A percentile compares a stretch with the other conserved stretches of the same genome.
Evolutionary conservation across 1,140 invertebrate genomes (phyloP).

Genomic region (Hermetia illucens): DNA sequence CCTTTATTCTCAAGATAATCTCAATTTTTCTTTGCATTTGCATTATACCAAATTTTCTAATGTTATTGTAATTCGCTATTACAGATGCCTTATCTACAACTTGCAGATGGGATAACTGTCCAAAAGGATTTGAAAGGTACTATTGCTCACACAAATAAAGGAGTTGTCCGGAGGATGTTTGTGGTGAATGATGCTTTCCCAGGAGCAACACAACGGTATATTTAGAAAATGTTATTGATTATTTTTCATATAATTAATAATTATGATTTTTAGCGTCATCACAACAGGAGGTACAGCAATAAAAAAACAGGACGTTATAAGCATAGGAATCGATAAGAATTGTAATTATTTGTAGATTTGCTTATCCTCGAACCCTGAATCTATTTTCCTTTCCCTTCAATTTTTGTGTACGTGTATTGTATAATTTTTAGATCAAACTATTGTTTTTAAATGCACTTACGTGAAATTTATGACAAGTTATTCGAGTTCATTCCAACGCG

Average conservation of each 20-base stretch:
- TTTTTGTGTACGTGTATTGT: no score
- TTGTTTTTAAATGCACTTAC: no score
- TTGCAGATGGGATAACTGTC: slow-evolving; percentile 28
- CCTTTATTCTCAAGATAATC: no score
- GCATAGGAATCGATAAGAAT: slow-evolving; percentile 28
- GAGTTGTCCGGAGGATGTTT: slow-evolving; percentile 29
- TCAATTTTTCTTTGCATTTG: no score
- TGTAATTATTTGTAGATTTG: slow-evolving; percentile 26
- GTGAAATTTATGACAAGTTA: no score
- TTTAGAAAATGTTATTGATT: slow-evolving; percentile 7
- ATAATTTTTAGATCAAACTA: no score
- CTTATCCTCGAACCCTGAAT: no score
- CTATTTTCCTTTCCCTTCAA: no score
- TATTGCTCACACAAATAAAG: slow-evolving; percentile 21
- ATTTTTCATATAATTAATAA: slow-evolving; percentile 11
- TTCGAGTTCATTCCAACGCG: no score
- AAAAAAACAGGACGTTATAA: slow-evolving; percentile 28
- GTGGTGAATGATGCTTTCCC: slow-evolving; percentile 29
- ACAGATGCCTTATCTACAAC: slow-evolving; percentile 30
- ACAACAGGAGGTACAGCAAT: slow-evolving; percentile 21
- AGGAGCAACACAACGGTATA: slow-evolving; percentile 24
- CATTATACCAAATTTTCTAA: no score
- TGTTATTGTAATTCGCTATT: no score
- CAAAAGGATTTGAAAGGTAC: slow-evolving; percentile 30
- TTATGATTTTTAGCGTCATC: slow-evolving; percentile 18